Conservation (phyloP, 1,140 invertebrate species). For the Gonioctena quinquepunctata region DNA sequence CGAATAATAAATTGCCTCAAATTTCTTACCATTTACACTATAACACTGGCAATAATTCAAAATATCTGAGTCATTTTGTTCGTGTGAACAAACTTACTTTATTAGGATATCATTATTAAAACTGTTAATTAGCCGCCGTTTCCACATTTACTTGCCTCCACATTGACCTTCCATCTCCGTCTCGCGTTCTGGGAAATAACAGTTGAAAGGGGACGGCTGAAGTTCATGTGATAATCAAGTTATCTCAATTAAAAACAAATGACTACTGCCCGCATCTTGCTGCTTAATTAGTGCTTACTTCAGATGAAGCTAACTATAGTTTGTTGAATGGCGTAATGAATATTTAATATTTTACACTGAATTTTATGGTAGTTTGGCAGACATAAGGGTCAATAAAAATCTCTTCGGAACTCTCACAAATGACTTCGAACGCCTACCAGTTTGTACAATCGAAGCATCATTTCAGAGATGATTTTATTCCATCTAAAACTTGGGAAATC, state of each 20-base stretch:
- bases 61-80: conserved; percentile 37
- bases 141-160: conserved; percentile 12
- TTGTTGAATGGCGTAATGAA: conserved; percentile 42
- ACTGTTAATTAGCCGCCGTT: conserved; percentile 33
- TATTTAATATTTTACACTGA: conserved; percentile 35
- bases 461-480: background rate
- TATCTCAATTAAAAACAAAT: conserved; percentile 47
- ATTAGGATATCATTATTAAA: conserved; percentile 42
- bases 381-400: conserved; percentile 1
- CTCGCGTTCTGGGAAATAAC: background rate
- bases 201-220: background rate
- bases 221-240: conserved; percentile 29
- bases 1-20: conserved; percentile 2
- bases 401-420: background rate
- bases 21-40: conserved; percentile 14
- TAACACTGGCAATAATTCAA: conserved; percentile 29
- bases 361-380: conserved; percentile 10
- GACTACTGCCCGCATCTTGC: conserved; percentile 44
- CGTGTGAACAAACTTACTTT: conserved; percentile 41
- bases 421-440: too few relatives aligned
- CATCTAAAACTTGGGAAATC: too few relatives aligned
- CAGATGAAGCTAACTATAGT: conserved; percentile 37
- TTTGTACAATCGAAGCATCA: too few relatives aligned
- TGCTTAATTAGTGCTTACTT: conserved; percentile 44
- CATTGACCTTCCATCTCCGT: conserved; percentile 15